These are phyloP conservation scores for Nemapogon koenigi DNA, from an alignment of 2,888 invertebrate species.

Conservation along the genomic window DNA sequence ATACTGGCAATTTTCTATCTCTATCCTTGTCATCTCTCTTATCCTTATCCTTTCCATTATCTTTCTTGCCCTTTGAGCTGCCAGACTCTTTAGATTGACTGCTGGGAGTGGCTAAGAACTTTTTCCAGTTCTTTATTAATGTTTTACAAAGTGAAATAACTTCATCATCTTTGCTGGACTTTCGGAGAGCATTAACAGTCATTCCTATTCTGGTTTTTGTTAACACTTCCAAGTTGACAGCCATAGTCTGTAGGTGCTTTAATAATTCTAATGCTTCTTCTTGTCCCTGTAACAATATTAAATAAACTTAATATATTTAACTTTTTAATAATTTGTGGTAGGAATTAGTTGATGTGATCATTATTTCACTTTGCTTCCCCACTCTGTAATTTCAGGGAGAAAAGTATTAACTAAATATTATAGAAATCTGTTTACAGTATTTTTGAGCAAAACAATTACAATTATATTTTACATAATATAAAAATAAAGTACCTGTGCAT, in stretches of 20 bases:
- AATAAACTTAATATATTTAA: too few species aligned
- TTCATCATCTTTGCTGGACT: constrained; percentile 94
- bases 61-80: constrained; percentile 67
- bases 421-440: too few species aligned
- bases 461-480: too few species aligned
- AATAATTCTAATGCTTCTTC: constrained; percentile 91
- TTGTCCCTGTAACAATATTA: constrained; percentile 75
- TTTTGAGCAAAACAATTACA: too few species aligned
- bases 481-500: too few species aligned
- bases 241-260: constrained; percentile 86
- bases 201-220: constrained; percentile 98
- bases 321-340: too few species aligned
- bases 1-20: constrained; percentile 64
- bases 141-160: constrained; percentile 94
- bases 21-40: constrained; percentile 70
- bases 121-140: constrained; percentile 98
- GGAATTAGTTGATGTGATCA: too few species aligned
- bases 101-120: constrained; percentile 74
- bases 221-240: constrained; percentile 91
- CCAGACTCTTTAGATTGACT: constrained; percentile 65
- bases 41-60: constrained; percentile 69
- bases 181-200: constrained; percentile 96
- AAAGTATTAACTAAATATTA: too few species aligned
- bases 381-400: too few species aligned
- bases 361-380: too few species aligned